Conservation (phyloP, 1,140 invertebrate genomes). For the Tetragnatha versicolor region DNA sequence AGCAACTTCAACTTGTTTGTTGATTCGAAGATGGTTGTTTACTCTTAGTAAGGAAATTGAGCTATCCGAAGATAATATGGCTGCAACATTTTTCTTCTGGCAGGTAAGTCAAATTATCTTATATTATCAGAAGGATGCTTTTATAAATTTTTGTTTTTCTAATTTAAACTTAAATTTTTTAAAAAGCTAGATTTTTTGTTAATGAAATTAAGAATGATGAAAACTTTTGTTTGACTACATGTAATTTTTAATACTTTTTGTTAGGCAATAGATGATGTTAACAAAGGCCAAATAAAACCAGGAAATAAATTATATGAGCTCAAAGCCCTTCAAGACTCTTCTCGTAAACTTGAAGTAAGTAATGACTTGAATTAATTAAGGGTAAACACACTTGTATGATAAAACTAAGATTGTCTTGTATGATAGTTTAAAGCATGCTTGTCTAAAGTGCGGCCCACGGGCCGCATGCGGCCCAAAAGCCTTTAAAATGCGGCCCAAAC, state of each 20-base stretch:
- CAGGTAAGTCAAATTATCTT: slow-evolving; percentile 69
- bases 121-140: not conserved
- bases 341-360: slow-evolving; percentile 79
- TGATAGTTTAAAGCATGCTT: no score
- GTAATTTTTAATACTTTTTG: slow-evolving; percentile 52
- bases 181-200: not conserved
- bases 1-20: slow-evolving; percentile 95
- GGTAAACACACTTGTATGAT: no score
- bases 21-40: slow-evolving; percentile 94
- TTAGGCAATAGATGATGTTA: slow-evolving; percentile 90
- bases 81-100: slow-evolving; percentile 80
- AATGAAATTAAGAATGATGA: not conserved
- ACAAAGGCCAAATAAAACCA: slow-evolving; percentile 87
- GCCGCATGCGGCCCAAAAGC: no score
- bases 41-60: slow-evolving; percentile 76
- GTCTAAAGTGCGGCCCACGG: no score
- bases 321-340: slow-evolving; percentile 90
- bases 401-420: no score
- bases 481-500: no score
- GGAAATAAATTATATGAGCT: slow-evolving; percentile 91
- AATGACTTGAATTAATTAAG: no score
- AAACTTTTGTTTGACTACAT: not conserved
- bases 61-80: slow-evolving; percentile 71
- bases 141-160: not conserved
- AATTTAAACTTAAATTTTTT: not conserved